phyloP scores from a whole-genome alignment of 2,113 vertebrate species.

The Pica pica region DNA sequence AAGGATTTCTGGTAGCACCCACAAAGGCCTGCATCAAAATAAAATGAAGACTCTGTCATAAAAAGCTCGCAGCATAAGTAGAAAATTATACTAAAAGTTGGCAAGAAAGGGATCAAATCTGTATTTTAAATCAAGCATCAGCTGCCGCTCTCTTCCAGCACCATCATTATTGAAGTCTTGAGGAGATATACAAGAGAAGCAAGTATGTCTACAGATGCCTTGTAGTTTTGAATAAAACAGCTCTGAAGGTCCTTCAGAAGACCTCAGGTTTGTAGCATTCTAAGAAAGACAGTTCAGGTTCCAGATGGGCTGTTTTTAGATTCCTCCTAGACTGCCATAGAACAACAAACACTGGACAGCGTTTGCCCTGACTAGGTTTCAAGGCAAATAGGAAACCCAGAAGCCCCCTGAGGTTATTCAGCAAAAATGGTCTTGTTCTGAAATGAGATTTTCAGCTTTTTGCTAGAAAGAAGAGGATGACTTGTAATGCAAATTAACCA shows the following conservation, averaged over 20 bases:
- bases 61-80: not conserved
- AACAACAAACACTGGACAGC: not conserved
- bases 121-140: not conserved
- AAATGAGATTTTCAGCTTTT: not conserved
- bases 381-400: not conserved
- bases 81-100: not conserved
- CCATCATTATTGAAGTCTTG: not conserved
- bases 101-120: not conserved
- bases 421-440: not conserved
- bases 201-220: not conserved
- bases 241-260: not conserved
- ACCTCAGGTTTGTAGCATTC: not conserved
- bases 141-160: not conserved
- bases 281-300: not conserved
- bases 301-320: not conserved
- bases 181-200: not conserved
- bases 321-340: not conserved
- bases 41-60: not conserved
- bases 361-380: not conserved
- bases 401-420: not conserved
- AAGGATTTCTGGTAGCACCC: not conserved
- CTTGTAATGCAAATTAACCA: not conserved
- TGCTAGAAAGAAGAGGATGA: not conserved
- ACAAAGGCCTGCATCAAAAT: not conserved
- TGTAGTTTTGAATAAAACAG: not conserved